A percentile compares a stretch with the other conserved stretches of the same genome.
Conservation (phyloP, 2,113 vertebrate species). For the Lates calcarifer region DNA sequence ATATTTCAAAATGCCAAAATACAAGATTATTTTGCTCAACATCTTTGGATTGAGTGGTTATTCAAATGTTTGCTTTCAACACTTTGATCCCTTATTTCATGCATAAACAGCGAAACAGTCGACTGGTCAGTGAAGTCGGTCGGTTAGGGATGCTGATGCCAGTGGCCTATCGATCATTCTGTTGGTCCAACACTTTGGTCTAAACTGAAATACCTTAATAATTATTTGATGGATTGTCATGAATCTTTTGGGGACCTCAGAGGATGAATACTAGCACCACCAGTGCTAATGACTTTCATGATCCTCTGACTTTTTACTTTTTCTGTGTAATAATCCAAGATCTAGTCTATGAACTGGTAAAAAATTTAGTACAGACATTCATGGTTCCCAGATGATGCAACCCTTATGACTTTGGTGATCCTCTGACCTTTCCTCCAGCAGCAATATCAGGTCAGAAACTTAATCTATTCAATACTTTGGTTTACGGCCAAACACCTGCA, state of each 20-base stretch:
- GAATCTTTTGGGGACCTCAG: not conserved
- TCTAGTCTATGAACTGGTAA: not conserved
- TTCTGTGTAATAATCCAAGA: not conserved
- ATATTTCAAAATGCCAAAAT: slow-evolving; percentile 59
- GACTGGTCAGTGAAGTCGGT: not conserved
- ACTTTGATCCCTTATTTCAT: not conserved
- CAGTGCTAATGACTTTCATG: not conserved
- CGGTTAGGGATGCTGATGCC: no score
- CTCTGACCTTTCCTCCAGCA: not conserved
- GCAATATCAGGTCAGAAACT: not conserved
- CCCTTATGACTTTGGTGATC: not conserved
- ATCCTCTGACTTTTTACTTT: not conserved
- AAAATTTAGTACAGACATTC: not conserved
- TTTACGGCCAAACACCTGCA: not conserved
- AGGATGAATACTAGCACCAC: not conserved
- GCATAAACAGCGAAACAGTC: not conserved
- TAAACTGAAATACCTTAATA: no score
- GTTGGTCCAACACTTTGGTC: no score
- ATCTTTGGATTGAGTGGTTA: slow-evolving; percentile 18
- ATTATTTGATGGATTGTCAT: not conserved
- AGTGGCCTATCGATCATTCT: no score
- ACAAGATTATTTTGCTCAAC: slow-evolving; percentile 54
- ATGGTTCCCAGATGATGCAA: not conserved
- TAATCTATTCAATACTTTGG: not conserved
- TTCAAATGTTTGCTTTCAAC: slow-evolving; percentile 15